phyloP scores from a whole-genome alignment of 1,140 invertebrate genomes.

The Panonychus citri region DNA sequence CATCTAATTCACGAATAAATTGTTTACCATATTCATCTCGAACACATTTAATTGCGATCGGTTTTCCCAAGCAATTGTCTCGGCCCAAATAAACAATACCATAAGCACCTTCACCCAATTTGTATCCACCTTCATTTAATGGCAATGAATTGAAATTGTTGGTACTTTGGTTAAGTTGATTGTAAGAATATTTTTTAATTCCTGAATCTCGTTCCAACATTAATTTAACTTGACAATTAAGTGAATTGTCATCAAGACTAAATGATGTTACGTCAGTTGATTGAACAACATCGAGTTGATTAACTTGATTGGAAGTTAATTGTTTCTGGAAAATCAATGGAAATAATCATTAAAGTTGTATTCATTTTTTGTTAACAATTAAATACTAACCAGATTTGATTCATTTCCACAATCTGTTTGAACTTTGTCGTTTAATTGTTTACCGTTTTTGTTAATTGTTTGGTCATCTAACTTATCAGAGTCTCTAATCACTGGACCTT shows the following conservation, averaged over 20 bases:
- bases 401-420: too few species aligned
- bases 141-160: conserved; percentile 8
- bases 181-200: conserved; percentile 4
- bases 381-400: too few species aligned
- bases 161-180: conserved; percentile 4
- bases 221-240: neutral
- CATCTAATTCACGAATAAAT: conserved; percentile 9
- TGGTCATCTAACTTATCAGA: too few species aligned
- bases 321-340: too few species aligned
- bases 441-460: too few species aligned
- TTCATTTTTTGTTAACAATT: too few species aligned
- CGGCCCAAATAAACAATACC: conserved; percentile 13
- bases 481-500: neutral
- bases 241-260: neutral
- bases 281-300: too few species aligned
- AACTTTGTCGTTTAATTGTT: too few species aligned
- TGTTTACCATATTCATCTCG: conserved; percentile 3
- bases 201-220: neutral
- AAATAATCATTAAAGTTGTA: too few species aligned
- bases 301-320: neutral
- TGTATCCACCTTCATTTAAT: conserved; percentile 10
- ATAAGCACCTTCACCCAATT: conserved; percentile 16
- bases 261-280: neutral
- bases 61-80: neutral
- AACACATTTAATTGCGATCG: conserved; percentile 1